Conservation (phyloP, 2,888 invertebrate genomes). For the Campoletis raptor region DNA sequence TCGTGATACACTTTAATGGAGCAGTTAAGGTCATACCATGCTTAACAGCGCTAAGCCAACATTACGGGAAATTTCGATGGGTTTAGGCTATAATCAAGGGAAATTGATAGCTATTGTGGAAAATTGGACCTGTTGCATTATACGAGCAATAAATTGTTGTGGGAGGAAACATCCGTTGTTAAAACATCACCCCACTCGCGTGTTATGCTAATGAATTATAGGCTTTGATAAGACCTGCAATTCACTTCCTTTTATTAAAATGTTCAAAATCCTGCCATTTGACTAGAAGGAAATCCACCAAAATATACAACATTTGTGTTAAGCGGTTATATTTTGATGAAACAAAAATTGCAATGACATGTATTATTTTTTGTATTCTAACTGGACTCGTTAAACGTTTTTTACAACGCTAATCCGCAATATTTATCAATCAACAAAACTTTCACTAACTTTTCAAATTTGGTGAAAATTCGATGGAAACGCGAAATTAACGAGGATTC, state of each 20-base stretch:
- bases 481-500: background rate
- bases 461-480: no score
- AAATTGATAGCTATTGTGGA: conserved; percentile 7
- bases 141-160: background rate
- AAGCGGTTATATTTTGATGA: no score
- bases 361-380: no score
- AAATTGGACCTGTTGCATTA: background rate
- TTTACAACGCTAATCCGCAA: background rate
- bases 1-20: background rate
- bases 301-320: background rate
- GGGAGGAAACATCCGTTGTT: background rate
- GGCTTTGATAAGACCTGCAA: background rate
- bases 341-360: no score
- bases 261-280: background rate
- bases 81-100: background rate
- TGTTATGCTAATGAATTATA: background rate
- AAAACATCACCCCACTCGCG: background rate
- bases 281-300: background rate
- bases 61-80: background rate
- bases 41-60: background rate
- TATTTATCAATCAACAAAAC: background rate
- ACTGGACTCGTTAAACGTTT: background rate
- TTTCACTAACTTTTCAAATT: background rate
- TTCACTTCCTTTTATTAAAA: background rate
- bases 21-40: background rate